Percentiles rank a stretch among this genome's conserved stretches.
Evolutionary conservation across 1,140 invertebrate genomes (phyloP).

Genomic region (Paraescarpia echinospica): DNA sequence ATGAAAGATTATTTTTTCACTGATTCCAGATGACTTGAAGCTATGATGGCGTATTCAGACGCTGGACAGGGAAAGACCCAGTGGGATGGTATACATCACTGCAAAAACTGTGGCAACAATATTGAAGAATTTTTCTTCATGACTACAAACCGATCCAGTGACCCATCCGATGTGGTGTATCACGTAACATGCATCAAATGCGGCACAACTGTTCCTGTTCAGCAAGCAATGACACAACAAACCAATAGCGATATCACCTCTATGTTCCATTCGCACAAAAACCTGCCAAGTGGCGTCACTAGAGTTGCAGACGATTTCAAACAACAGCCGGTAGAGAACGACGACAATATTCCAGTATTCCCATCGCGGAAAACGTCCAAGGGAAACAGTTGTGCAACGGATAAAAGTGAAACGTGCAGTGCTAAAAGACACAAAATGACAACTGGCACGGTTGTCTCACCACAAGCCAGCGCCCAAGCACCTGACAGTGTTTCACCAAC

Average conservation of each 20-base stretch:
- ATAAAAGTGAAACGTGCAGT: background rate
- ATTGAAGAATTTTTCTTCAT: slow-evolving; percentile 10
- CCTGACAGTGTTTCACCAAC: background rate
- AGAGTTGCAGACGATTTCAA: background rate
- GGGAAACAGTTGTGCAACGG: background rate
- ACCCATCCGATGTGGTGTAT: background rate
- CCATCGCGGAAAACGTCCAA: background rate
- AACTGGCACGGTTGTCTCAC: background rate
- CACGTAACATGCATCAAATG: background rate
- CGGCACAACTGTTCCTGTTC: background rate
- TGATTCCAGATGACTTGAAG: background rate
- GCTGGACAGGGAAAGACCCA: background rate
- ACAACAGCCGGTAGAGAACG: background rate
- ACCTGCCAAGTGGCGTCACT: background rate
- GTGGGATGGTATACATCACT: background rate
- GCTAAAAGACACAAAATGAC: background rate
- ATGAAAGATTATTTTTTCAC: background rate
- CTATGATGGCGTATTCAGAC: background rate
- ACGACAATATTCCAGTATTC: background rate
- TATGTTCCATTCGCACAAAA: background rate
- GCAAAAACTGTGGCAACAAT: background rate
- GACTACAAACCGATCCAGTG: slow-evolving; percentile 20
- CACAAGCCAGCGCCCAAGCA: background rate
- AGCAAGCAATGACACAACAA: too few species aligned
- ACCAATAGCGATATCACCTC: background rate